A percentile compares a stretch with the other conserved stretches of the same genome.
Conservation (phyloP, 2,888 invertebrate species). For the Chesias legatella region DNA sequence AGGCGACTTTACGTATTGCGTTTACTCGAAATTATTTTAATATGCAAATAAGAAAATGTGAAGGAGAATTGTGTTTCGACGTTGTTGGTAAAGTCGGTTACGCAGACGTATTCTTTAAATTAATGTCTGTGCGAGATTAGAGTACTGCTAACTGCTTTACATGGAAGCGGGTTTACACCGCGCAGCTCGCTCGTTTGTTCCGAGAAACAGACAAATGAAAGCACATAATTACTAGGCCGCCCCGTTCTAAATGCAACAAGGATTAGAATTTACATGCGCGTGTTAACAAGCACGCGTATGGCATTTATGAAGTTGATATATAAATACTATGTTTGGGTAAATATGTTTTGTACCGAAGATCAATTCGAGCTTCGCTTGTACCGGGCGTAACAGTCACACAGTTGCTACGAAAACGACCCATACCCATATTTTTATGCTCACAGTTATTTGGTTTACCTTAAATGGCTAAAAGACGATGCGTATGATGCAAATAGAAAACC, state of each 20-base stretch:
- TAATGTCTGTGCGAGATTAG: conserved; percentile 77
- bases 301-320: conserved; percentile 75
- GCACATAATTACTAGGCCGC: conserved; percentile 79
- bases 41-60: conserved; percentile 80
- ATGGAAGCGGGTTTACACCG: conserved; percentile 72
- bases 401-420: neutral
- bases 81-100: conserved; percentile 72
- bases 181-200: conserved; percentile 70
- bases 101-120: conserved; percentile 79
- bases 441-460: too few species aligned
- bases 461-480: too few species aligned
- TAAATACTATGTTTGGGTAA: conserved; percentile 44
- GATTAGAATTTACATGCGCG: conserved; percentile 77
- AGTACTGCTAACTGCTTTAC: conserved; percentile 78
- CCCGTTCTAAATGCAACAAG: conserved; percentile 77
- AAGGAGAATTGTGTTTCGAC: conserved; percentile 76
- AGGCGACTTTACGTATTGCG: conserved; percentile 74
- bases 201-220: conserved; percentile 77
- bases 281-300: conserved; percentile 75
- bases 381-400: too few species aligned
- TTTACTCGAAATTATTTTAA: conserved; percentile 80
- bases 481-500: conserved; percentile 2
- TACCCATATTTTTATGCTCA: too few species aligned
- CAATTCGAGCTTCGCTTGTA: neutral
- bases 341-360: neutral